phyloP scores from a whole-genome alignment of 1,140 invertebrate genomes.

The Cotesia typhae region DNA sequence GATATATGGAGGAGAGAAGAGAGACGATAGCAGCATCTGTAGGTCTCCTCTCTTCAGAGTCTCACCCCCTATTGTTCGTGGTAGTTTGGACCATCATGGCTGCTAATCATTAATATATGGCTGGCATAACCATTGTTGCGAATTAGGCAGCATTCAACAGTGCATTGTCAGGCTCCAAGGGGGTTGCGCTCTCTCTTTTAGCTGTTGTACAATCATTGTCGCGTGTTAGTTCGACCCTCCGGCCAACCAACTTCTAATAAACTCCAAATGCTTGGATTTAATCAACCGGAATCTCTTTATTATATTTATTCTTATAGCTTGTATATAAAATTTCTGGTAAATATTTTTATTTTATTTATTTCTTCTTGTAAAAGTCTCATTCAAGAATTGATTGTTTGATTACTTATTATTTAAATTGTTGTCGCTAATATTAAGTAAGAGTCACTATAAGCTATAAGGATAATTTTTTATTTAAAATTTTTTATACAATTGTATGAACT shows the following conservation, averaged over 20 bases:
- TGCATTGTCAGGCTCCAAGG: constrained; percentile 54
- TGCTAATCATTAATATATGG: constrained; percentile 61
- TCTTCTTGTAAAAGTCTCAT: too few species aligned
- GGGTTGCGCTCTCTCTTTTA: constrained; percentile 33
- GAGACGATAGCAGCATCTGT: constrained; percentile 18
- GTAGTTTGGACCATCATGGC: constrained; percentile 37
- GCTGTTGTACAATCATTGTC: constrained; percentile 5
- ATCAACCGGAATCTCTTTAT: constrained; percentile 10
- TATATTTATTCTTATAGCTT: too few species aligned
- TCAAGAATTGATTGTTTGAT: too few species aligned
- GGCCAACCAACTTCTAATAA: constrained; percentile 12
- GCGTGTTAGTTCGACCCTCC: constrained; percentile 21
- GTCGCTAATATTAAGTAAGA: too few species aligned
- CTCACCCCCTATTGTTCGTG: constrained; percentile 23
- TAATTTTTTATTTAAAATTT: too few species aligned
- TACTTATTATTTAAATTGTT: too few species aligned
- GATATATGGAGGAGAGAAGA: background rate
- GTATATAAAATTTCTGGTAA: too few species aligned
- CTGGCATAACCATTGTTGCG: constrained; percentile 59
- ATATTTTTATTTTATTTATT: too few species aligned
- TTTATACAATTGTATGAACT: too few species aligned
- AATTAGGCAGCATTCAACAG: constrained; percentile 60
- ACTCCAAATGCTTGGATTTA: background rate
- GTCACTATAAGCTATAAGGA: too few species aligned
- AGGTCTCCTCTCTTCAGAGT: constrained; percentile 23